These are phyloP conservation scores for Bombus vancouverensis DNA, from an alignment of 1,140 invertebrate genomes.

Conservation along the genomic window DNA sequence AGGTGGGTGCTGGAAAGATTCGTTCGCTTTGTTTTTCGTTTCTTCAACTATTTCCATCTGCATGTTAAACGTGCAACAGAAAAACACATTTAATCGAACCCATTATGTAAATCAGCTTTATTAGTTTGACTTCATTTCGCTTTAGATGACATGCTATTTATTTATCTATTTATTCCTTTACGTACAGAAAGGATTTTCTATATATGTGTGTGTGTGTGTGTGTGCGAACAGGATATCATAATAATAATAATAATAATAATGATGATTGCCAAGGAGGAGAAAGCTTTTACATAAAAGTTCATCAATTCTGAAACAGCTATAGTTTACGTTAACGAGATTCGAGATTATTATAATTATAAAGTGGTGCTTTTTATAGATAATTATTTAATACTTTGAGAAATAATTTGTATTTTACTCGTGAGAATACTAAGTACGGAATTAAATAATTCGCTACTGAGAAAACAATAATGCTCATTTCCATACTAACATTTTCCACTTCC, in stretches of 20 bases:
- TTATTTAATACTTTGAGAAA: background rate
- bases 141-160: background rate
- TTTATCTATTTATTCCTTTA: background rate
- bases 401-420: background rate
- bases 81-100: background rate
- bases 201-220: too few relatives aligned
- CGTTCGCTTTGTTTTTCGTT: background rate
- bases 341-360: background rate
- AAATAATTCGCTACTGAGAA: background rate
- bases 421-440: background rate
- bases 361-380: background rate
- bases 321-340: background rate
- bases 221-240: background rate
- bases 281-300: background rate
- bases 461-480: background rate
- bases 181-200: background rate
- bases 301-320: background rate
- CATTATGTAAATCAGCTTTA: slow-evolving; percentile 11
- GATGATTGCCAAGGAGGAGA: background rate
- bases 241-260: background rate
- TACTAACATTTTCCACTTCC: background rate
- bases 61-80: background rate
- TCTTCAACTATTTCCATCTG: background rate
- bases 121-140: background rate
- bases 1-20: background rate